Conservation (phyloP, 2,888 invertebrate species). For the Heteropelma amictum region DNA sequence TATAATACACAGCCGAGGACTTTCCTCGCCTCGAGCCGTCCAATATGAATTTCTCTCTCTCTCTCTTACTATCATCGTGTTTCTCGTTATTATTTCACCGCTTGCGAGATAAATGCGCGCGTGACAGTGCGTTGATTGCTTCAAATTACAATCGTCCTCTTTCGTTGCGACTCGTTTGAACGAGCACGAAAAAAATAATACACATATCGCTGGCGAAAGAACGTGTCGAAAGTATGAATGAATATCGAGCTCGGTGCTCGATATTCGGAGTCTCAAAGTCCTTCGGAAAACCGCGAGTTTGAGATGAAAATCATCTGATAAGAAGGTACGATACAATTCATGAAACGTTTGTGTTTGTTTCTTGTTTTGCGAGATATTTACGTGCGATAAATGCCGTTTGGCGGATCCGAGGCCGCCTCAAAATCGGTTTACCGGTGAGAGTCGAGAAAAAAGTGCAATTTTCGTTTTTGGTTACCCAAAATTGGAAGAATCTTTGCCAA, state of each 20-base stretch:
- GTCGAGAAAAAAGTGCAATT: too few species aligned
- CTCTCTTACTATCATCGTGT: neutral
- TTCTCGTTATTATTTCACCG: constrained; percentile 44
- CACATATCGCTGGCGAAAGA: neutral
- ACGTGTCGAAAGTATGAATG: neutral
- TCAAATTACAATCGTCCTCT: constrained; percentile 15
- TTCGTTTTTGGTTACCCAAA: too few species aligned
- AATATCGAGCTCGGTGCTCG: neutral
- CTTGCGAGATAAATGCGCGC: constrained; percentile 8
- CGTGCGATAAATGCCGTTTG: too few species aligned
- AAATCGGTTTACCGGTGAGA: too few species aligned
- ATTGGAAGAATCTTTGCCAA: too few species aligned
- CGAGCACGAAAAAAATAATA: neutral
- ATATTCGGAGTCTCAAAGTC: too few species aligned
- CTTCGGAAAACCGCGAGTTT: neutral
- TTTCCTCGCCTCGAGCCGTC: constrained; percentile 47
- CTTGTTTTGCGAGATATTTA: neutral
- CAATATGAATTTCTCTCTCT: constrained; percentile 31
- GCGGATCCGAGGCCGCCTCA: too few species aligned
- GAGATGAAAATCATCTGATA: neutral
- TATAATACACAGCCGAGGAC: constrained; percentile 35
- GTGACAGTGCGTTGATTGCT: constrained; percentile 18
- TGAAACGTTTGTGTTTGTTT: neutral
- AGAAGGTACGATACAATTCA: neutral
- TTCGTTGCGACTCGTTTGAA: constrained; percentile 12